phyloP scores from a whole-genome alignment of 2,113 vertebrate species.

The Tragelaphus strepsiceros region DNA sequence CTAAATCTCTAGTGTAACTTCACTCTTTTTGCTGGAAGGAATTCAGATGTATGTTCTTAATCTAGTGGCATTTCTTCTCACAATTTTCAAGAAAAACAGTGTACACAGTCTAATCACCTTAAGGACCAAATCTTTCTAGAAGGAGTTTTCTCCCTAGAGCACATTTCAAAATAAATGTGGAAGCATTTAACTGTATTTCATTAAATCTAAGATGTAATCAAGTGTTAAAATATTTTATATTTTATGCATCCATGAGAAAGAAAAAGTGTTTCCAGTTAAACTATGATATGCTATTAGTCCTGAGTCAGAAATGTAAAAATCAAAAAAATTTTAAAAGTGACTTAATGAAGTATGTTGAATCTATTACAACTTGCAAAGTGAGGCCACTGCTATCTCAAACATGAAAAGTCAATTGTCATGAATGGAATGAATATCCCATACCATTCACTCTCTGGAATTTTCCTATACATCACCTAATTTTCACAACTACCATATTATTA shows the following conservation, averaged over 20 bases:
- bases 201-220: neutral
- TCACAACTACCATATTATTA: neutral
- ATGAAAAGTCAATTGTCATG: fast-evolving
- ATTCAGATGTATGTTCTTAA: neutral
- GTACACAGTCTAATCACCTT: neutral
- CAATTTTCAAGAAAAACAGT: neutral
- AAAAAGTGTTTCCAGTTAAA: neutral
- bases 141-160: neutral
- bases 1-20: neutral
- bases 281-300: neutral
- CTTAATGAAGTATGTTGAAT: neutral
- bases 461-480: neutral
- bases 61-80: neutral
- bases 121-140: neutral
- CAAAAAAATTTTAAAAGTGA: neutral
- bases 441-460: neutral
- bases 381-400: neutral
- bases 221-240: neutral
- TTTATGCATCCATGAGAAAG: neutral
- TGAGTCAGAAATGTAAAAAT: neutral
- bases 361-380: neutral
- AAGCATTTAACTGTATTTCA: neutral
- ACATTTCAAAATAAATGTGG: neutral
- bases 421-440: neutral
- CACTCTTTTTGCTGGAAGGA: neutral